phyloP scores from a whole-genome alignment of 2,888 invertebrate genomes.

The Conomelus anceps region DNA sequence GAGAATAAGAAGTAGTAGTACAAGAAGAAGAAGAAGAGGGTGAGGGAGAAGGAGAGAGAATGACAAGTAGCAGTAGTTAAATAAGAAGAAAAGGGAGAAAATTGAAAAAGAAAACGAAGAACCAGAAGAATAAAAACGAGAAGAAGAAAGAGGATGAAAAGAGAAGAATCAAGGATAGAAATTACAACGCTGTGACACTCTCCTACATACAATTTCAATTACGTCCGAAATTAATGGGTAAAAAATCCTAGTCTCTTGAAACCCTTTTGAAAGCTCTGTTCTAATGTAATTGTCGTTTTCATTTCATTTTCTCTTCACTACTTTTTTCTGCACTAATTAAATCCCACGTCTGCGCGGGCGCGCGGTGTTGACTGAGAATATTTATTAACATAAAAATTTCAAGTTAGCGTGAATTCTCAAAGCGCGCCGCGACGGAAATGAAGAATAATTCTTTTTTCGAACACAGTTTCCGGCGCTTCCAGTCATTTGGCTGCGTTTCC shows the following conservation, averaged over 20 bases:
- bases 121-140: too few relatives aligned
- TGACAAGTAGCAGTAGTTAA: too few relatives aligned
- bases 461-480: not conserved
- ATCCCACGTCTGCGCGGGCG: not conserved
- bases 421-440: not conserved
- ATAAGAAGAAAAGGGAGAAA: too few relatives aligned
- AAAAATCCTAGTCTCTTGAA: not conserved
- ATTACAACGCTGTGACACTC: not conserved
- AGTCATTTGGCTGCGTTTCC: not conserved
- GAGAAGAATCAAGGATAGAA: not conserved
- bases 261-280: not conserved
- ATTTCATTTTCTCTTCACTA: not conserved
- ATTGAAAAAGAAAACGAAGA: too few relatives aligned
- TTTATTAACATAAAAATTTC: not conserved
- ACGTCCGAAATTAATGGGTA: not conserved
- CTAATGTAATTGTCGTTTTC: not conserved
- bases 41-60: too few relatives aligned
- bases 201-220: not conserved
- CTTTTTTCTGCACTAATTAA: not conserved
- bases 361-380: not conserved
- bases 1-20: too few relatives aligned
- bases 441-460: not conserved
- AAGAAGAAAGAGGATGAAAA: too few relatives aligned
- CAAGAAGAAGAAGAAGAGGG: too few relatives aligned
- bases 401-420: not conserved